Percentiles rank a stretch among this genome's conserved stretches.
These are phyloP conservation scores for Anguilla pacifica DNA, from an alignment of 2,797 vertebrate species.

Conservation along the genomic window DNA sequence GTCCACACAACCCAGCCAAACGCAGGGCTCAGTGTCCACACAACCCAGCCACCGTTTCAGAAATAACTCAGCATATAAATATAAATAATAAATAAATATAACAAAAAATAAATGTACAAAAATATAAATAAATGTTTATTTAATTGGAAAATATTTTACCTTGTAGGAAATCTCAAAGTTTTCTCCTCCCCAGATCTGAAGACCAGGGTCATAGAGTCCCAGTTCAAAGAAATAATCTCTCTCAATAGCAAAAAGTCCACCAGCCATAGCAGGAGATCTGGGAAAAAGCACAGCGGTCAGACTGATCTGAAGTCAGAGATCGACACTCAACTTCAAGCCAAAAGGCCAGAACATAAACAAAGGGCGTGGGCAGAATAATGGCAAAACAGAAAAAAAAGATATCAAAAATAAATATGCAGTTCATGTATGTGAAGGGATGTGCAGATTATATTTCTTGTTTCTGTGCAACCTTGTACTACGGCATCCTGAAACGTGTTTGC, in stretches of 20 bases:
- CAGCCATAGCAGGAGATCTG: conserved; percentile 98
- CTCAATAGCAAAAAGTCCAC: conserved; percentile 96
- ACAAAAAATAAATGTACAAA: background rate
- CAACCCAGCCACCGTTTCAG: too few relatives aligned
- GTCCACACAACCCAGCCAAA: too few relatives aligned
- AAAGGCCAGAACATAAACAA: background rate
- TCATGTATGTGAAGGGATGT: background rate
- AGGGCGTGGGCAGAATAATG: background rate
- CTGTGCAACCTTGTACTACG: background rate
- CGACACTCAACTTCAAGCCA: background rate
- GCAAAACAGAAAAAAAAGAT: background rate
- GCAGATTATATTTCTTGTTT: background rate
- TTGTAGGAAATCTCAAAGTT: conserved; percentile 99
- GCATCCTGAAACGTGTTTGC: background rate
- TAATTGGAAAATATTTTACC: conserved; percentile 68
- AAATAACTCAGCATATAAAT: too few relatives aligned
- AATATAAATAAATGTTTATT: background rate
- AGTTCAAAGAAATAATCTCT: conserved; percentile 97
- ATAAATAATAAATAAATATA: background rate
- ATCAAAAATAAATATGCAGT: background rate
- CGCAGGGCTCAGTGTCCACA: too few relatives aligned
- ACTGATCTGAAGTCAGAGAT: background rate
- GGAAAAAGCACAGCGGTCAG: conserved; percentile 12
- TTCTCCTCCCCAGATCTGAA: conserved; percentile 98
- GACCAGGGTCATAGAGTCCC: conserved; percentile 94